Base-by-base conservation (phyloP, 2,113 vertebrate species). In the Semnopithecus entellus region DNA sequence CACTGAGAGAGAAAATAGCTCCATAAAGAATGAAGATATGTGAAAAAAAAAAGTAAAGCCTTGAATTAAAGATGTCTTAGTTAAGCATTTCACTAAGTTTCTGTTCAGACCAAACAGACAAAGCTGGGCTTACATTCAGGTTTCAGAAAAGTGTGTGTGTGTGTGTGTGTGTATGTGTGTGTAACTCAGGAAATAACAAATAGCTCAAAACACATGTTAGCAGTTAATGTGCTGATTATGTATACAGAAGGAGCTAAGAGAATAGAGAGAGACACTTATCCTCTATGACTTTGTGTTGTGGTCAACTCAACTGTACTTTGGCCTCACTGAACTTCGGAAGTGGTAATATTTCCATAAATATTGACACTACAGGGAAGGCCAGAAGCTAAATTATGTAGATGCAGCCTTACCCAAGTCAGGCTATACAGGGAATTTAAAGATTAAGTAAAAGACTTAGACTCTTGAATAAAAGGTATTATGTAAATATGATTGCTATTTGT, bases 61-160 rank as follows among this genome's bases (percentile, higher is more conserved):
- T 80, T 90, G 13, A 84, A 78, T 55, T 75, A 85, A 64, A 87
- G 25, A 68, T 40, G 2, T 45, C 43, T 91, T 81, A 40, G 80
- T 75, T 92, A 85, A 92, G 50, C 75, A 80, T 92, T 90, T 96
- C 13, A 43, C 48, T 95, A 18, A 50, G 3, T 93, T 18, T 59
- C 78, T 72, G 8, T 7, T 64, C 43, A 88, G 40, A 81, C 18
- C 52, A 72, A 81, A 66, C 30, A 86, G n/a, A 20, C 43, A 81
- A 90, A 92, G 10, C 20, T 72, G 14, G 20, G 35, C 27, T 96
- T 88, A 43, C 64, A 48, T 80, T 93, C 57, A 83, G 14, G 14
- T 50, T 10, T 48, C 17, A 80, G 32, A 45, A 70, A 81, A 87
- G 66, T 68, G 66, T 35, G 32, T 66, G 59, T 59, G 22, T 59